A percentile compares a stretch with the other conserved stretches of the same genome.
These are phyloP conservation scores for Euborellia annulipes DNA, from an alignment of 1,140 invertebrate genomes.

Conservation along the genomic window DNA sequence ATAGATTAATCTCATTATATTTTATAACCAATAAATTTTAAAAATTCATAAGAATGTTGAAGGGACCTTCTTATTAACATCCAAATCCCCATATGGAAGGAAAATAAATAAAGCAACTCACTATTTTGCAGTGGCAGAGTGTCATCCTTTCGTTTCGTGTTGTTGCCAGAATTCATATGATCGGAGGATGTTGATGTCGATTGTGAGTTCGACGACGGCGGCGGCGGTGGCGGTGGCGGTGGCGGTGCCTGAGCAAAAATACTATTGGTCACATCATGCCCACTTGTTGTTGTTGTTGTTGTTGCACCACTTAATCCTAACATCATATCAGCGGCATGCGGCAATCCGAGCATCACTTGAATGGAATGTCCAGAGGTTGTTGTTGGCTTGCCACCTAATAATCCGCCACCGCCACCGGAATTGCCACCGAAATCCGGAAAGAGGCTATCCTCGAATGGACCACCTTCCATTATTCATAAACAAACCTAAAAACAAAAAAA, in stretches of 20 bases:
- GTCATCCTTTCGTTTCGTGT: no score
- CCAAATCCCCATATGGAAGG: no score
- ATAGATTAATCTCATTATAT: no score
- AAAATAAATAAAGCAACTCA: no score
- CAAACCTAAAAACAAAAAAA: no score
- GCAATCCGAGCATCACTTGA: constrained; percentile 52
- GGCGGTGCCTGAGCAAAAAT: constrained; percentile 6
- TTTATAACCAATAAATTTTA: no score
- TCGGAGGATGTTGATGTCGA: no score
- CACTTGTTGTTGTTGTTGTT: constrained; percentile 1
- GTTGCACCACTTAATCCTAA: constrained; percentile 6
- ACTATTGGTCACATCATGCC: constrained; percentile 2
- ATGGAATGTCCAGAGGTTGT: constrained; percentile 34
- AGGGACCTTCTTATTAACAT: no score
- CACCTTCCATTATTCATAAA: constrained; percentile 41
- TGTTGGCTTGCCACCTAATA: constrained; percentile 13
- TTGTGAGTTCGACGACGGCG: not conserved
- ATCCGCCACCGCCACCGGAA: constrained; percentile 24
- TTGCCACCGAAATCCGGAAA: constrained; percentile 44
- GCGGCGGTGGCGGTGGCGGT: not conserved
- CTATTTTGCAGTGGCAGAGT: no score
- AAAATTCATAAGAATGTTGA: no score
- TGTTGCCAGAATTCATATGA: no score
- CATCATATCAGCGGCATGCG: constrained; percentile 11
- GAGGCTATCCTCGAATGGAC: constrained; percentile 55